Base-by-base conservation (phyloP, 2,888 invertebrate genomes). In the Thecocarcelia acutangulata region DNA sequence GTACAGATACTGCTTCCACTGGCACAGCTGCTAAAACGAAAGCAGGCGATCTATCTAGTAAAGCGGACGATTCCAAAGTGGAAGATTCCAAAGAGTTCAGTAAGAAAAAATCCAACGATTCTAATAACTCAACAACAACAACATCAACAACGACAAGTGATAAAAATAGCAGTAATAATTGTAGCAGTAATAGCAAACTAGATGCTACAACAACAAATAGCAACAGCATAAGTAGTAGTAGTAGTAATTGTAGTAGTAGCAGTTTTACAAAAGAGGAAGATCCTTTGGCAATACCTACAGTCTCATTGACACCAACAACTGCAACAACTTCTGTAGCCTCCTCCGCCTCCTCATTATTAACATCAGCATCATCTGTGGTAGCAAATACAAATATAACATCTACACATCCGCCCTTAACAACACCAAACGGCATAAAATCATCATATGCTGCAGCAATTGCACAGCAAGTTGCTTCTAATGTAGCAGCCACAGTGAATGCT, bases 21-120 rank as follows among this genome's bases (percentile, higher is more conserved):
- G 86, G 86, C 13, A 86, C 85, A 66, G 83, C 85, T 33, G 84
- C 80, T 42, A 84, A 85, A 54, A 76, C 85, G 84, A 85, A 83
- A 85, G 75, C 80, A 42, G 77, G 63, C 33, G 83, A 83, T 61
- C 8, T 72, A 19, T n/a, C 75, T 17, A 54, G 12, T 83, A 85
- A 80, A 77, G 74, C 73, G 37, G 85, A 85, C 21, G 83, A 68
- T 3, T 21, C 75, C 19, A 76, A 79, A 72, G 19, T 24, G 54
- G 77, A 63, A 11, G 79, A 68, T 33, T 33, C 59, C 37, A 80
- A 80, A 76, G 80, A 77, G 52, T 33, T 44, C 37, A 77, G 21
- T 42, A 69, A 68, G 70, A 72, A 72, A 63, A 77, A 80, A 69
- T 70, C 74, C 58, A 70, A 64, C 48, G 79, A 83, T 68, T 44